Evolutionary conservation across 2,888 invertebrate genomes (phyloP).

Genomic region (Ichneumoninae sp.): DNA sequence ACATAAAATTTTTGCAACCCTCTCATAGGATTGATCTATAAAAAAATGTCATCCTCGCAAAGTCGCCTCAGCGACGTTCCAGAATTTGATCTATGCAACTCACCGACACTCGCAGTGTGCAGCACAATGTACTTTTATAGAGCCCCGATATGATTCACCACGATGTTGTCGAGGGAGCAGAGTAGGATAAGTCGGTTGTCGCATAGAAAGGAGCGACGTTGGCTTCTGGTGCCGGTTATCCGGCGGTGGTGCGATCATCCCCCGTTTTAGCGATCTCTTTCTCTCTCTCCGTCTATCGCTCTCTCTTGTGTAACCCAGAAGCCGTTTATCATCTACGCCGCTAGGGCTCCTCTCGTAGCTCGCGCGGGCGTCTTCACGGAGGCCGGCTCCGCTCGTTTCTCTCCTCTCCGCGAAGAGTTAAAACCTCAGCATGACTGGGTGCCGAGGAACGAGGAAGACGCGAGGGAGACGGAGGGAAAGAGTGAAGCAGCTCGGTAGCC

Average conservation of each 20-base stretch:
- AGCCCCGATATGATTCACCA: conserved; percentile 52
- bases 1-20: no score
- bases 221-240: conserved; percentile 65
- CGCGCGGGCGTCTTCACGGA: conserved; percentile 60
- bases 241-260: conserved; percentile 91
- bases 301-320: conserved; percentile 85
- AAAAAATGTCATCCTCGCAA: background rate
- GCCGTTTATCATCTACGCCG: conserved; percentile 80
- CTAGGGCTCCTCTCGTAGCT: conserved; percentile 61
- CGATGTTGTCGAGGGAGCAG: conserved; percentile 83
- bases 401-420: conserved; percentile 80
- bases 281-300: conserved; percentile 85
- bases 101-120: background rate
- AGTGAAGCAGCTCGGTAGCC: conserved; percentile 77
- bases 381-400: conserved; percentile 50
- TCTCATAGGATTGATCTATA: background rate
- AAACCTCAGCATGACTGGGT: conserved; percentile 84
- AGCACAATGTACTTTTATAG: conserved; percentile 37
- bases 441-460: conserved; percentile 52
- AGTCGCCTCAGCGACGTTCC: background rate
- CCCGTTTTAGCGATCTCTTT: conserved; percentile 88
- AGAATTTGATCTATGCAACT: conserved; percentile 3
- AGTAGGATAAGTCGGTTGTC: conserved; percentile 93
- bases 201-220: conserved; percentile 82
- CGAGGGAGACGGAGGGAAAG: background rate